A percentile compares a stretch with the other conserved stretches of the same genome.
phyloP scores from a whole-genome alignment of 2,113 vertebrate genomes.

The zebrafish (Danio rerio) region DNA sequence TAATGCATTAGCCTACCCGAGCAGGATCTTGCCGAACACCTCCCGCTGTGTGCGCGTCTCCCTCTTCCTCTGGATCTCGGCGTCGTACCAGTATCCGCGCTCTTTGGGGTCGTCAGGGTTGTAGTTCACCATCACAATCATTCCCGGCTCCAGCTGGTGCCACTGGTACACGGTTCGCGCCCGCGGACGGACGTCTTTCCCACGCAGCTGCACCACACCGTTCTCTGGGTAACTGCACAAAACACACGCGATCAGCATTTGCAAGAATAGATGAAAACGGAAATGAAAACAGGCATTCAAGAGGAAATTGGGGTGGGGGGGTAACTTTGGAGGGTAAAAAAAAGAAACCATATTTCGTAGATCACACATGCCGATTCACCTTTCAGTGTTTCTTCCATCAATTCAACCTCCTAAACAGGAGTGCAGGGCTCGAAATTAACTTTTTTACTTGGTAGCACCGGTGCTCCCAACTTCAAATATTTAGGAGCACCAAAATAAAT shows the following conservation, averaged over 20 bases:
- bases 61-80: slow-evolving; percentile 87
- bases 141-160: slow-evolving; percentile 89
- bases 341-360: too few relatives aligned
- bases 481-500: too few relatives aligned
- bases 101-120: slow-evolving; percentile 92
- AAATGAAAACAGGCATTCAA: too few relatives aligned
- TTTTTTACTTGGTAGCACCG: too few relatives aligned
- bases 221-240: slow-evolving; percentile 90
- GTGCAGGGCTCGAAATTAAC: too few relatives aligned
- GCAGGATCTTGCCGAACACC: slow-evolving; percentile 85
- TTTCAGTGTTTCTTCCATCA: too few relatives aligned
- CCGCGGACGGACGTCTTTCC: slow-evolving; percentile 84
- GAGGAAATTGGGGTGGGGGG: too few relatives aligned
- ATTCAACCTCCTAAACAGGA: too few relatives aligned
- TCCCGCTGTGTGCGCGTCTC: slow-evolving; percentile 85
- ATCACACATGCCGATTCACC: too few relatives aligned
- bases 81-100: slow-evolving; percentile 97
- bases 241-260: not conserved
- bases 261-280: not conserved
- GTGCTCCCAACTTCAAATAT: too few relatives aligned
- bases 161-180: slow-evolving; percentile 88
- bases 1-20: slow-evolving; percentile 80
- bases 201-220: slow-evolving; percentile 82
- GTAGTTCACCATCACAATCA: slow-evolving; percentile 95
- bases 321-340: too few relatives aligned